A percentile compares a stretch with the other conserved stretches of the same genome.
These are phyloP conservation scores for Pipistrellus nathusii DNA, from an alignment of 2,797 vertebrate species.

Conservation along the genomic window DNA sequence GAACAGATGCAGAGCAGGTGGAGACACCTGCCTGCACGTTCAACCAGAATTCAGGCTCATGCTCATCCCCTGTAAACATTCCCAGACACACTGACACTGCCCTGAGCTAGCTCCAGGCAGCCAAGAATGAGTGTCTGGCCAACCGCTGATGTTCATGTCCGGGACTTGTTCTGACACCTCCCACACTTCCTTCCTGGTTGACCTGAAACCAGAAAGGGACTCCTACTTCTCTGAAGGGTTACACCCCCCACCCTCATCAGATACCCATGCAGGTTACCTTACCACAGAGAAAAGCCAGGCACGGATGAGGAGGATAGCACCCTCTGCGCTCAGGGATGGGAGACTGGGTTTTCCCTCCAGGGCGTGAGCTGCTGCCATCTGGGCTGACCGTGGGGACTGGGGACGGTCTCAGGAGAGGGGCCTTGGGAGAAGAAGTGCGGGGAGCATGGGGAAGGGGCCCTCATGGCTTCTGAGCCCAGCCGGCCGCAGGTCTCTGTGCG, in stretches of 20 bases:
- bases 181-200: not conserved
- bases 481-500: constrained; percentile 74
- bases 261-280: not conserved
- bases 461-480: constrained; percentile 6
- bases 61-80: not conserved
- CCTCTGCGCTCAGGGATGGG: not conserved
- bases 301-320: not conserved
- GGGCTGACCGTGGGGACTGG: not conserved
- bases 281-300: not conserved
- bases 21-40: not conserved
- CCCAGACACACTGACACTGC: not conserved
- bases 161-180: not conserved
- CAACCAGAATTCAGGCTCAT: not conserved
- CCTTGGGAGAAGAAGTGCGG: not conserved
- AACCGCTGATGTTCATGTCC: not conserved
- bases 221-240: not conserved
- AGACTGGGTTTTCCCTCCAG: not conserved
- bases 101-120: not conserved
- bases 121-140: not conserved
- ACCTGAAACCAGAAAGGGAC: not conserved
- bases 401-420: not conserved
- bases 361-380: not conserved
- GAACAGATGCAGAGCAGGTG: not conserved
- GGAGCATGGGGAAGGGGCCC: constrained; percentile 21
- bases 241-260: not conserved